These are phyloP conservation scores for Apamea sordens DNA, from an alignment of 2,888 invertebrate species.

Conservation along the genomic window DNA sequence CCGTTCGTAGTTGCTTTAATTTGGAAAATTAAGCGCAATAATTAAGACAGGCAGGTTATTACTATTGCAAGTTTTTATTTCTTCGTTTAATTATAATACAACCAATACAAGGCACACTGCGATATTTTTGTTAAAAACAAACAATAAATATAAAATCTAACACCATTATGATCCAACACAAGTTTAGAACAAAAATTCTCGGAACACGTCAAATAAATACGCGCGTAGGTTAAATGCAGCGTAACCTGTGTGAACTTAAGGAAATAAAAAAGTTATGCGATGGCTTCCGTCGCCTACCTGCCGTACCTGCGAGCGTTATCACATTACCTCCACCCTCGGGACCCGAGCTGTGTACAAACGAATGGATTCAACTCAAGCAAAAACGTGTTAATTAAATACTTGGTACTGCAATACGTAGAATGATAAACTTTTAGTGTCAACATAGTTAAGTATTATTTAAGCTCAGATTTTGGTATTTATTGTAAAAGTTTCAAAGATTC, in stretches of 20 bases:
- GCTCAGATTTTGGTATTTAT: slow-evolving; percentile 7
- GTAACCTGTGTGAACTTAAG: slow-evolving; percentile 17
- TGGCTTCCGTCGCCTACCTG: slow-evolving; percentile 38
- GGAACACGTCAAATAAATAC: slow-evolving; percentile 23
- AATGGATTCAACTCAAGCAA: slow-evolving; percentile 25
- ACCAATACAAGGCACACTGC: neutral
- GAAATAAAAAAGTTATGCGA: slow-evolving; percentile 33
- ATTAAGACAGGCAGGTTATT: neutral
- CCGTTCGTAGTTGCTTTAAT: neutral
- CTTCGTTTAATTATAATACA: neutral
- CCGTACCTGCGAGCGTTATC: slow-evolving; percentile 57
- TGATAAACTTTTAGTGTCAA: slow-evolving; percentile 13
- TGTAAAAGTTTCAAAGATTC: neutral
- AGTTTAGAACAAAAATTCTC: slow-evolving; percentile 10
- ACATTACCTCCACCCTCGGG: slow-evolving; percentile 50
- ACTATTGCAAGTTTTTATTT: neutral
- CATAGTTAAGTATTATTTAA: slow-evolving; percentile 5
- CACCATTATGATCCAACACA: neutral
- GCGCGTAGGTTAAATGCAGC: slow-evolving; percentile 27
- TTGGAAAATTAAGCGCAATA: neutral
- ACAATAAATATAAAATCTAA: neutral
- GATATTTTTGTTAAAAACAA: neutral
- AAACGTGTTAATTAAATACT: slow-evolving; percentile 41
- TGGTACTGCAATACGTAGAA: neutral
- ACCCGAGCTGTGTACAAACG: slow-evolving; percentile 20